phyloP scores from a whole-genome alignment of 2,797 vertebrate genomes.

The Periparus ater region DNA sequence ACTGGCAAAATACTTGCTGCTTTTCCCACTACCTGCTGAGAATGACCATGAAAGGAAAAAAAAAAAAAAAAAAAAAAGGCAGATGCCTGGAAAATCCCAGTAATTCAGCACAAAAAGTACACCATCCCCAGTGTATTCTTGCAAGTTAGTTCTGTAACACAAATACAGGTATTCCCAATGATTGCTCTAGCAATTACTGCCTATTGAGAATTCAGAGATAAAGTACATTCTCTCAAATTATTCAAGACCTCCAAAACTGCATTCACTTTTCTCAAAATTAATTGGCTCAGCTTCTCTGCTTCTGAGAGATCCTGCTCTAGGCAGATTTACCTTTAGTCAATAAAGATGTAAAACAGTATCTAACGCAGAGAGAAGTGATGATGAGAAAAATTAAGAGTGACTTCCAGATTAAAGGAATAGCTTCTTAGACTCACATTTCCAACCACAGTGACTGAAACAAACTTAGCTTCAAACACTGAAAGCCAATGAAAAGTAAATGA shows the following conservation, averaged over 20 bases:
- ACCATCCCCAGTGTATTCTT: not conserved
- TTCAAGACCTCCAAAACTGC: not conserved
- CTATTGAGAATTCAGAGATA: not conserved
- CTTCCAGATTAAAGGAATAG: not conserved
- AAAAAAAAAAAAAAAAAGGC: not conserved
- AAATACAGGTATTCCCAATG: not conserved
- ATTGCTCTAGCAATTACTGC: not conserved
- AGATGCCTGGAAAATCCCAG: not conserved
- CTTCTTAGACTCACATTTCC: not conserved
- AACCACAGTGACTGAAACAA: not conserved
- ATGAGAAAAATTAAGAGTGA: not conserved
- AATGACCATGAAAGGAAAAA: not conserved
- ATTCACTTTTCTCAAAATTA: not conserved
- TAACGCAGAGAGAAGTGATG: not conserved
- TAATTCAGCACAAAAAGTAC: not conserved
- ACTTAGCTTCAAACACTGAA: not conserved
- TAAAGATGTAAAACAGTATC: not conserved
- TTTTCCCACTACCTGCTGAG: constrained; percentile 83
- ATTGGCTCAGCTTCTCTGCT: not conserved
- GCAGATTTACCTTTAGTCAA: not conserved
- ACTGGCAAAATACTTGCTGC: constrained; percentile 83
- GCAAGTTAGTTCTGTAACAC: not conserved
- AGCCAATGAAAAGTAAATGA: not conserved
- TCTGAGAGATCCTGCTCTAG: not conserved
- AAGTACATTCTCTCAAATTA: not conserved